phyloP scores from a whole-genome alignment of 2,113 vertebrate genomes.

The Mustela nigripes region DNA sequence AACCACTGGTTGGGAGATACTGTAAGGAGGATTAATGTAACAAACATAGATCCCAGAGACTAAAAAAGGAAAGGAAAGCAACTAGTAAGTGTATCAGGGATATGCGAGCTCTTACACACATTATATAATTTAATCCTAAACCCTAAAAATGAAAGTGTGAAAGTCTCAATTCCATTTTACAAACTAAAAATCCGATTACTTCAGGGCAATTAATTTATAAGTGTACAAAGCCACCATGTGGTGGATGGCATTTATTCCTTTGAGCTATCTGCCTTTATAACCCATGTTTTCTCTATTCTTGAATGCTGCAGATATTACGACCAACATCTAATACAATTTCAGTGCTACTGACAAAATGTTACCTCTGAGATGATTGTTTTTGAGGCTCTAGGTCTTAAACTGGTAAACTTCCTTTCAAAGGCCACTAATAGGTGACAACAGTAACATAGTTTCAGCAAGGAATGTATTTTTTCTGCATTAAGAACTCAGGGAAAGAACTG shows the following conservation, averaged over 20 bases:
- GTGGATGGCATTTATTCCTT: constrained; percentile 25
- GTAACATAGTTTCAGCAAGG: background rate
- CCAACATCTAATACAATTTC: constrained; percentile 34
- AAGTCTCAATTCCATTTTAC: background rate
- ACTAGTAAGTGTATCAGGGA: background rate
- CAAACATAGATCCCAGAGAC: background rate
- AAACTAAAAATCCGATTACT: constrained; percentile 27
- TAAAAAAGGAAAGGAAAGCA: background rate
- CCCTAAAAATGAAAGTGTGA: background rate
- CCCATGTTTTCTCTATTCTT: background rate
- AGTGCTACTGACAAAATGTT: constrained; percentile 10
- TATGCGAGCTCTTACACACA: background rate
- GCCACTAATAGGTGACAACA: background rate
- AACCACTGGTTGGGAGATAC: background rate
- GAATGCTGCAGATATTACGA: background rate
- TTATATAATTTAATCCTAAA: background rate
- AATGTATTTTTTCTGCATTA: constrained; percentile 34
- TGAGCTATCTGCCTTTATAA: background rate
- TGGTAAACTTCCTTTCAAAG: background rate
- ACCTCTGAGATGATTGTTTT: constrained; percentile 32
- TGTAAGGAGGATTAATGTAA: background rate
- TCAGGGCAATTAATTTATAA: background rate
- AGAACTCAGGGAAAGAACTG: constrained; percentile 8
- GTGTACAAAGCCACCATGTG: constrained; percentile 14
- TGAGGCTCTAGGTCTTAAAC: constrained; percentile 20